Conservation (phyloP, 2,797 vertebrate species). For the Ciconia nigra region DNA sequence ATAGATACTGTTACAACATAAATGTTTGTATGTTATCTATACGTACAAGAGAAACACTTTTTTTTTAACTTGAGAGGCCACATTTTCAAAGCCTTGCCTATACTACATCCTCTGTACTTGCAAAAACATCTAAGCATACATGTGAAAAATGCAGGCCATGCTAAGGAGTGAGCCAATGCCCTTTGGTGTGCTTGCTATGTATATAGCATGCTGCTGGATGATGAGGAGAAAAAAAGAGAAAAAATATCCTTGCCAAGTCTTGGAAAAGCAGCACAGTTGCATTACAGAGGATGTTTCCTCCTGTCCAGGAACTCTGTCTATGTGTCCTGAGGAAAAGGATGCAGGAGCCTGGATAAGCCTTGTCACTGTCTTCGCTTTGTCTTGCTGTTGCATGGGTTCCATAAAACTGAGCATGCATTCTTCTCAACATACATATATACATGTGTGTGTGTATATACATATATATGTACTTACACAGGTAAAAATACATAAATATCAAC, state of each 20-base stretch:
- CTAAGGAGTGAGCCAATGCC: not conserved
- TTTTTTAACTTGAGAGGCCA: not conserved
- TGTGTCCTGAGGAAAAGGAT: not conserved
- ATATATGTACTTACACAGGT: not conserved
- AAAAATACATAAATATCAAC: not conserved
- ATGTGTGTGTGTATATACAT: rapidly evolving
- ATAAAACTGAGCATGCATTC: not conserved
- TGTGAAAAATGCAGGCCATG: not conserved
- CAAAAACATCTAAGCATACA: not conserved
- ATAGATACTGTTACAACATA: not conserved
- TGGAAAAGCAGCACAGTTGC: not conserved
- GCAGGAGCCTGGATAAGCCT: not conserved
- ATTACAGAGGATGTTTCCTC: not conserved
- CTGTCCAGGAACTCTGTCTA: not conserved
- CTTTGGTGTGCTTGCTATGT: not conserved
- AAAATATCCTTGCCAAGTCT: not conserved
- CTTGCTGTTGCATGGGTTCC: rapidly evolving
- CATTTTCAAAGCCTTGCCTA: not conserved
- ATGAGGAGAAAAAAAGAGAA: not conserved
- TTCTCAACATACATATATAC: not conserved
- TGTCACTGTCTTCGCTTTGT: not conserved
- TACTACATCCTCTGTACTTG: not conserved
- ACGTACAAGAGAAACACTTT: not conserved
- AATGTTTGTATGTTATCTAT: not conserved
- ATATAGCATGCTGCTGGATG: not conserved